These are phyloP conservation scores for Dolichopus griseipennis DNA, from an alignment of 2,888 invertebrate species.

Conservation along the genomic window DNA sequence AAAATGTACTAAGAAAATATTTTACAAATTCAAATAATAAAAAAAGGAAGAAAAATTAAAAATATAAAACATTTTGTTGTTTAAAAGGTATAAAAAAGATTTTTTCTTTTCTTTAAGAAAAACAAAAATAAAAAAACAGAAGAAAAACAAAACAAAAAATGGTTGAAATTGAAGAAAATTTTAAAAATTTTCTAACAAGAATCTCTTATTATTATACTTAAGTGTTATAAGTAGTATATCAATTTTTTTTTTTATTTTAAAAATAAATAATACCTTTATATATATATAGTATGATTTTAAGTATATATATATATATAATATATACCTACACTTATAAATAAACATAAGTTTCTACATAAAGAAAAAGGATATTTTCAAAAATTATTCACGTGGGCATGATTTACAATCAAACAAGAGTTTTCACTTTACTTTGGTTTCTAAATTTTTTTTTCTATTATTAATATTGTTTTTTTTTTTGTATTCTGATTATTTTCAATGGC, in stretches of 20 bases:
- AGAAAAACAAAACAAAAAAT: not conserved
- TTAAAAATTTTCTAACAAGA: not conserved
- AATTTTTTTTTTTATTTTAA: no score
- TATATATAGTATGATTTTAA: no score
- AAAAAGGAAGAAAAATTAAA: no score
- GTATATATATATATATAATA: no score
- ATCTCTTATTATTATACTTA: not conserved
- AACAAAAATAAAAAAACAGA: not conserved
- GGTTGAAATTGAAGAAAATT: not conserved
- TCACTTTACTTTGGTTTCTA: slow-evolving; percentile 21
- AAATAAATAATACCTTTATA: no score
- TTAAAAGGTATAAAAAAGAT: not conserved
- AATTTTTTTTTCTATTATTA: slow-evolving; percentile 17
- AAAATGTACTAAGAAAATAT: no score
- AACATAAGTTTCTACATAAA: no score
- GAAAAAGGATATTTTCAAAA: slow-evolving; percentile 13
- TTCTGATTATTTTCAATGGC: slow-evolving; percentile 16
- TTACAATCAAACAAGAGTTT: slow-evolving; percentile 23
- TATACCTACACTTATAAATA: no score
- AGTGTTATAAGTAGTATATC: not conserved
- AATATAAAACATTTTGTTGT: not conserved
- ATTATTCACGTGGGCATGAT: slow-evolving; percentile 23
- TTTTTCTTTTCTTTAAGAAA: not conserved
- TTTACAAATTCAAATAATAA: no score
- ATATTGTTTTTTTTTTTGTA: not conserved